A percentile compares a stretch with the other conserved stretches of the same genome.
Conservation (phyloP, 2,888 invertebrate species). For the Apotomis betuletana region DNA sequence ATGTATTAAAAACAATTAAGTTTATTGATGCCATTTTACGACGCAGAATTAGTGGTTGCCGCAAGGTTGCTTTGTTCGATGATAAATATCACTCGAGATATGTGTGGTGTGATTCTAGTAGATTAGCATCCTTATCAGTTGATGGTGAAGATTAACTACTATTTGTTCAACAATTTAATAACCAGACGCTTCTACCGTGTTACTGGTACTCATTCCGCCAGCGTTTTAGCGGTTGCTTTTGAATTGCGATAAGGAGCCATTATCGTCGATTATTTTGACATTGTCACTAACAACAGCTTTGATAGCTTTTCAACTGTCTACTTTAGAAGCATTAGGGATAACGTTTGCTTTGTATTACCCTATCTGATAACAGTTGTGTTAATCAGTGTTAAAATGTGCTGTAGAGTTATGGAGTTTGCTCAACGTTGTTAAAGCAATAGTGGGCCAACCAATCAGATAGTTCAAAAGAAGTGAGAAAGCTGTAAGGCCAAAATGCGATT, state of each 20-base stretch:
- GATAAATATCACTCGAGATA: conserved; percentile 64
- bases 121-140: conserved; percentile 67
- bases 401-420: not conserved
- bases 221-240: conserved; percentile 42
- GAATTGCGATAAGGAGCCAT: conserved; percentile 33
- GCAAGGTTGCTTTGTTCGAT: conserved; percentile 56
- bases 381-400: conserved; percentile 16
- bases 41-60: conserved; percentile 64
- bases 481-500: conserved; percentile 8
- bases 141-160: conserved; percentile 79
- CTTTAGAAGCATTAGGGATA: conserved; percentile 25
- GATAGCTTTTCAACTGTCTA: conserved; percentile 32
- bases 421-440: not conserved
- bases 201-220: conserved; percentile 52
- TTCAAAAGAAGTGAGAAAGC: conserved; percentile 29
- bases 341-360: conserved; percentile 16
- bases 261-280: conserved; percentile 40
- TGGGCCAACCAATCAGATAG: conserved; percentile 8
- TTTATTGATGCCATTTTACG: conserved; percentile 64
- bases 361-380: conserved; percentile 24
- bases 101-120: conserved; percentile 61
- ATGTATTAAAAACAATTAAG: conserved; percentile 64
- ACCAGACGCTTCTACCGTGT: conserved; percentile 65
- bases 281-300: conserved; percentile 32
- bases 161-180: conserved; percentile 67